These are phyloP conservation scores for Dermochelys coriacea DNA, from an alignment of 2,797 vertebrate species.

Conservation along the genomic window DNA sequence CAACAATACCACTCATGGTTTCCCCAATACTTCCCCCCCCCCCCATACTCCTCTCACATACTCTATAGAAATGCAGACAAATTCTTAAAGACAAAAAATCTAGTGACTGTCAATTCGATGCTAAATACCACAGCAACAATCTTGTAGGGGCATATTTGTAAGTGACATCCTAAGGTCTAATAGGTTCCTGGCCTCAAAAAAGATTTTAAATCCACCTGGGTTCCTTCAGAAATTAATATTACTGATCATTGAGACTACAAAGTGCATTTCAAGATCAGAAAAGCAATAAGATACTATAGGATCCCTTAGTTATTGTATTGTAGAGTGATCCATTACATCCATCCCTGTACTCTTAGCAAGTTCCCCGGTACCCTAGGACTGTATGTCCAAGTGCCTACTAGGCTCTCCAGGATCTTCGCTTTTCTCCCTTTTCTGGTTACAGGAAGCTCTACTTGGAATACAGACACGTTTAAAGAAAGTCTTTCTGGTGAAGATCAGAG, in stretches of 20 bases:
- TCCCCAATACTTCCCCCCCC: background rate
- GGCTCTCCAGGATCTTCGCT: background rate
- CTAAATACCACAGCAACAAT: background rate
- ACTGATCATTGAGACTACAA: background rate
- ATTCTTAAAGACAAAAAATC: background rate
- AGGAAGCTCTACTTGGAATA: background rate
- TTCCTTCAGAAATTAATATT: background rate
- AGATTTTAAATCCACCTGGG: background rate
- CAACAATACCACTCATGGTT: too few species aligned
- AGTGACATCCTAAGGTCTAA: background rate
- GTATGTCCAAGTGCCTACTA: background rate
- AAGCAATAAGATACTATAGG: background rate
- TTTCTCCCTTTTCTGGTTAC: background rate
- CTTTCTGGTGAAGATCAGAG: background rate
- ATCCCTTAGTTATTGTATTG: background rate
- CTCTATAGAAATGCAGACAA: background rate
- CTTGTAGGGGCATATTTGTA: background rate
- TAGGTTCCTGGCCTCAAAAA: background rate
- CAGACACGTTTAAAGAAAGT: background rate
- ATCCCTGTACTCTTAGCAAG: background rate
- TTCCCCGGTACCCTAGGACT: background rate
- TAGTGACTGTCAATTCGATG: background rate
- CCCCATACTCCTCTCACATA: too few species aligned
- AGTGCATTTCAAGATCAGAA: background rate
- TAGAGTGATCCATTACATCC: background rate